These are phyloP conservation scores for Diarsia rubi DNA, from an alignment of 2,888 invertebrate species.

Conservation along the genomic window DNA sequence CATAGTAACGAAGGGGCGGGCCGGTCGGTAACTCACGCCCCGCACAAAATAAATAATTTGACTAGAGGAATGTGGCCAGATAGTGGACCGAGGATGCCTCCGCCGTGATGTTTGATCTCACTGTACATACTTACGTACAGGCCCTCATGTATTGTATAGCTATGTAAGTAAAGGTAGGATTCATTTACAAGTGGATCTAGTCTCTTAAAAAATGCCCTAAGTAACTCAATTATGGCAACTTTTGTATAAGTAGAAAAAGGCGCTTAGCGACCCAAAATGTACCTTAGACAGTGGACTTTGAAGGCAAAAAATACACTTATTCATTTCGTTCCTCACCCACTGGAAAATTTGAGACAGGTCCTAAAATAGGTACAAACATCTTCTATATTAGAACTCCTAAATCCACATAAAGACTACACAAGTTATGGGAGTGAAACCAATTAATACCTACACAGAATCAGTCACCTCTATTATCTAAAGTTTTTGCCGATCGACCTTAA, in stretches of 20 bases:
- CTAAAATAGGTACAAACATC: constrained; percentile 13
- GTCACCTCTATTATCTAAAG: constrained; percentile 69
- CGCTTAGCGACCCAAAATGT: neutral
- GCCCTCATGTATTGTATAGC: constrained; percentile 1
- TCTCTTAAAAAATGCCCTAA: neutral
- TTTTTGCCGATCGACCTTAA: constrained; percentile 79
- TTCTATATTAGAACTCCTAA: constrained; percentile 28
- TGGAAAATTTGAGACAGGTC: constrained; percentile 2
- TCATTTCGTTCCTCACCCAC: constrained; percentile 3
- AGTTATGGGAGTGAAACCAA: constrained; percentile 49
- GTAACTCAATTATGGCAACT: neutral
- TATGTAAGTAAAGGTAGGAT: neutral
- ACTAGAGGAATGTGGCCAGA: constrained; percentile 81
- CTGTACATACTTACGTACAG: constrained; percentile 22
- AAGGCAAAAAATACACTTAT: neutral
- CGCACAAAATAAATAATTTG: constrained; percentile 88
- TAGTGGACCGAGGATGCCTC: constrained; percentile 74
- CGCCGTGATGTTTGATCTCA: constrained; percentile 64
- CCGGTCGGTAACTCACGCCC: constrained; percentile 87
- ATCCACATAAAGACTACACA: constrained; percentile 33
- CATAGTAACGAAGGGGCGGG: constrained; percentile 90
- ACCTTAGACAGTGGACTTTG: neutral
- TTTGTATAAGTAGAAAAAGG: neutral
- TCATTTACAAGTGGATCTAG: neutral
- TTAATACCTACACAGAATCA: constrained; percentile 66